These are phyloP conservation scores for Premnoplex brunnescens DNA, from an alignment of 2,797 vertebrate species.

Conservation along the genomic window DNA sequence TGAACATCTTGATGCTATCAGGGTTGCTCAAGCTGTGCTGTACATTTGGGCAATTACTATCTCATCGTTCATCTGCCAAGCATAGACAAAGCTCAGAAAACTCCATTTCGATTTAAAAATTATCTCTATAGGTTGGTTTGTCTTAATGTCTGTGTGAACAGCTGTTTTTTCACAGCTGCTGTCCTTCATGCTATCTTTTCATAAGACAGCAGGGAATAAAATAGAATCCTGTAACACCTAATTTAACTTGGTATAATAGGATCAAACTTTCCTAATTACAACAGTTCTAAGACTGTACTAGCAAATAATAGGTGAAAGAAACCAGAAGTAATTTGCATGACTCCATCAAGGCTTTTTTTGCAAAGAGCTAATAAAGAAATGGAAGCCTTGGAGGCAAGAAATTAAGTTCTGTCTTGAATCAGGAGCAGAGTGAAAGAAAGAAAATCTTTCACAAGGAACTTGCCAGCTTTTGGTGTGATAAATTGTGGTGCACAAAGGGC, in stretches of 20 bases:
- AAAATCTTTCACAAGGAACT: background rate
- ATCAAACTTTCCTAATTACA: conserved; percentile 20
- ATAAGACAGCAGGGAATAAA: conserved; percentile 26
- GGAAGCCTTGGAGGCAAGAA: background rate
- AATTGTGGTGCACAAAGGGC: background rate
- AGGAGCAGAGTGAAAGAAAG: background rate
- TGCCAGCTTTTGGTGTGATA: background rate
- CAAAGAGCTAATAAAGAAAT: background rate
- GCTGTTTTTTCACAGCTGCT: background rate
- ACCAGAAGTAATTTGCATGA: conserved; percentile 15
- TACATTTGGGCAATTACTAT: background rate
- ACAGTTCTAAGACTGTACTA: background rate
- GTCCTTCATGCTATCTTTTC: background rate
- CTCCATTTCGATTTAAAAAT: conserved; percentile 6
- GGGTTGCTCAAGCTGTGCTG: background rate
- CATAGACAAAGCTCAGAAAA: background rate
- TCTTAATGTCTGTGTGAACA: background rate
- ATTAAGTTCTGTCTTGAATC: background rate
- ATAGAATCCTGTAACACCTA: background rate
- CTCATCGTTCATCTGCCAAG: conserved; percentile 9
- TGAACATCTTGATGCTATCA: background rate
- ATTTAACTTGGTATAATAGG: conserved; percentile 22
- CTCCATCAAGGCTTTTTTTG: background rate
- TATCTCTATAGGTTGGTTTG: background rate
- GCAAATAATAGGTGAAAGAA: conserved; percentile 31